Base-by-base conservation (phyloP, 2,113 vertebrate species). In the Oryzias celebensis region DNA sequence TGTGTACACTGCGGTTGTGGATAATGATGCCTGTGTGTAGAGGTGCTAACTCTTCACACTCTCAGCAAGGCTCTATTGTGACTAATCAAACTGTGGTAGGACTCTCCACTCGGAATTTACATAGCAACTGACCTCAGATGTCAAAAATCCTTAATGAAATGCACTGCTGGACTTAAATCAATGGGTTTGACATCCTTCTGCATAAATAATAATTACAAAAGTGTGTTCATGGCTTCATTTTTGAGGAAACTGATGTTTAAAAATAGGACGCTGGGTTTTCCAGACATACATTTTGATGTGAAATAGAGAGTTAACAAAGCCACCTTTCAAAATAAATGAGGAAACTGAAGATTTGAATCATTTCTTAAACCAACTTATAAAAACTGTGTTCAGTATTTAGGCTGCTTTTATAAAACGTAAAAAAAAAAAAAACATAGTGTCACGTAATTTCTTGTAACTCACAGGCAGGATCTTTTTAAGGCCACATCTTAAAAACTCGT, bases 401-500 rank as follows among this genome's bases (percentile, higher is more conserved):
- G 36, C 36, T 36, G 36, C 2, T 36, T 36, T 36, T 36, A 36
- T 10, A 8, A 28, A 36, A 36, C 36, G 2, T 18, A 48, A 48
- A 18, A 2, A 3, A 8, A 48, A 48, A 48, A 20, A 17, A 3
- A 0, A 13, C 22, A 52, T 28, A 26, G 17, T 13, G 17, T 41
- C 5, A 17, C 12, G 52, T 17, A 16, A 54, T 10, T 4, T 24
- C 5, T 42, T 20, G 23, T 4, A 58, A 94, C 95, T 95, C 91
- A 99, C 97, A 55, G 95, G 97, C 52, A 99, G 62, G 81, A 94
- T 95, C 82, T 94, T 93, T 86, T 95, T 98, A 60, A 99, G 88
- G 63, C 97, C 97, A 60, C 95, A 98, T 80, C 97, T 93, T 24
- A 98, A 86, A 68, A 99, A 95, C 87, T 99, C 97, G 45, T 98